Evolutionary conservation across 2,113 vertebrate genomes (phyloP).

Genomic region (Pituophis catenifer): DNA sequence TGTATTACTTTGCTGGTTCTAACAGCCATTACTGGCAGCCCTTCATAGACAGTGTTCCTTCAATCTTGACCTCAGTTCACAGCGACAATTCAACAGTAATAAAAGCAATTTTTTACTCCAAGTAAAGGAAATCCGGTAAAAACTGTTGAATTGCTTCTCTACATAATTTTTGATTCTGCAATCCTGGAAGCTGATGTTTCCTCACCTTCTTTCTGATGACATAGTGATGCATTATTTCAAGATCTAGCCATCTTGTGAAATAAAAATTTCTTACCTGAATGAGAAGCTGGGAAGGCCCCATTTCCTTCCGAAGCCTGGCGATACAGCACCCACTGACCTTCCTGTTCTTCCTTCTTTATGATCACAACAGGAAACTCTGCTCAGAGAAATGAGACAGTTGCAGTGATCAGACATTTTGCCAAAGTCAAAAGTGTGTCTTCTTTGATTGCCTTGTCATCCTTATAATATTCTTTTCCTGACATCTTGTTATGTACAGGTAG

Average conservation of each 20-base stretch:
- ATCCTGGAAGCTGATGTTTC: background rate
- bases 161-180: background rate
- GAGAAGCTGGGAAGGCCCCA: background rate
- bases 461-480: background rate
- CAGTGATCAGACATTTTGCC: background rate
- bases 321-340: background rate
- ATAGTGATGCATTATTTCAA: background rate
- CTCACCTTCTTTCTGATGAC: background rate
- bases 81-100: background rate
- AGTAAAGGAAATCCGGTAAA: background rate
- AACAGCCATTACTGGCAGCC: no score
- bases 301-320: background rate
- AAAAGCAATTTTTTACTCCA: background rate
- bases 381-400: background rate
- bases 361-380: background rate
- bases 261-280: background rate
- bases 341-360: slow-evolving; percentile 10
- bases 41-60: no score
- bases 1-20: background rate
- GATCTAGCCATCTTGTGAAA: background rate
- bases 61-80: background rate
- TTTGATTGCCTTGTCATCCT: background rate
- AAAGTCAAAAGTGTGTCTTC: no score
- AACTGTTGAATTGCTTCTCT: background rate
- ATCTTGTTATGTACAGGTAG: background rate